Base-by-base conservation (phyloP, 2,113 vertebrate genomes). In the Odobenus rosmarus region DNA sequence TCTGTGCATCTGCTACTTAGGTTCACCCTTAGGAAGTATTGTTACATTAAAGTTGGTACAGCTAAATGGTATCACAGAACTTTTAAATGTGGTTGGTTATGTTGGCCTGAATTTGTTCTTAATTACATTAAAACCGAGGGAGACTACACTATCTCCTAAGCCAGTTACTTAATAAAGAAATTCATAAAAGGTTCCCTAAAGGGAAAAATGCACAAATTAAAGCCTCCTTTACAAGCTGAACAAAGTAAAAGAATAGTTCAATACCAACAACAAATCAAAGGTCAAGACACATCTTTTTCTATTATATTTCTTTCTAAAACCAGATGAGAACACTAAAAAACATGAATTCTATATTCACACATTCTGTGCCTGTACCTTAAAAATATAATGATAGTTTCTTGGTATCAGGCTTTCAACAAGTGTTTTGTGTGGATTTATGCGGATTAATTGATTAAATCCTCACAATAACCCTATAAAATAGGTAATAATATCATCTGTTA, bases 81-180 rank as follows among this genome's bases (percentile, higher is more conserved):
- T 97, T 95, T 87, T 31, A 94, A 94, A 94, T 36, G n/a, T 64
- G 72, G 23, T 36, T 64, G 72, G 23, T 36, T 64, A 59, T 49
- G 39, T 59, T 85, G 81, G 28, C 49, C 67, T 80, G 61, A 94
- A 62, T 82, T 86, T 91, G 80, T 69, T 88, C 51, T 86, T 95
- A 92, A 92, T 90, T 92, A 84, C 21, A 80, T 94, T 87, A 77
- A 96, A 97, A 76, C 59, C 55, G 93, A 82, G 13, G 36, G 51
- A 96, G 51, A 93, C 28, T 84, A 72, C 24, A 59, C 12, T 61
- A 46, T 49, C 31, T 69, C 83, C 49, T 86, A 90, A 89, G 16
- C 15, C 33, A 79, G 33, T 72, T 93, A 93, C n/a, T 94, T 93
- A 94, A 94, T 39, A 76, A 91, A 81, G 53, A 96, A 95, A 96